These are phyloP conservation scores for Ommatoiulus sabulosus DNA, from an alignment of 2,888 invertebrate genomes.

Conservation along the genomic window DNA sequence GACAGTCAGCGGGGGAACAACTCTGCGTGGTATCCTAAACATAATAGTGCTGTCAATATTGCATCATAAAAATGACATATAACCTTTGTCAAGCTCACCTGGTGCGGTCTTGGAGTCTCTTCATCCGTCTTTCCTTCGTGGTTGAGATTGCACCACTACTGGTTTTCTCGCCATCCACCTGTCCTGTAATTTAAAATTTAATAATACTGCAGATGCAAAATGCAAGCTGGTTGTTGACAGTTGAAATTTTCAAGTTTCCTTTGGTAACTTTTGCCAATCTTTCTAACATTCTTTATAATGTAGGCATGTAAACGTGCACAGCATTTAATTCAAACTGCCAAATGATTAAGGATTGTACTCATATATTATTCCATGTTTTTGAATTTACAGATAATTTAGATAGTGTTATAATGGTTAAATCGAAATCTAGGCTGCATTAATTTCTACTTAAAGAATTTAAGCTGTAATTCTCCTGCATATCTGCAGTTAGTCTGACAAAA, in stretches of 20 bases:
- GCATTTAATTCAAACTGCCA: too few relatives aligned
- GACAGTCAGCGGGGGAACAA: background rate
- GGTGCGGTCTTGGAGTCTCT: constrained; percentile 39
- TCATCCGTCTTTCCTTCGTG: constrained; percentile 45
- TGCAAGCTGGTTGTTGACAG: too few relatives aligned
- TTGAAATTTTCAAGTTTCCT: too few relatives aligned
- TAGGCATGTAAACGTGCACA: too few relatives aligned
- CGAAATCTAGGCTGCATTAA: too few relatives aligned
- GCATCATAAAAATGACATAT: background rate
- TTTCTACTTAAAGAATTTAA: too few relatives aligned
- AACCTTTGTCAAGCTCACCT: background rate
- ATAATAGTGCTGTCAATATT: background rate
- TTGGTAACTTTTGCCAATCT: too few relatives aligned
- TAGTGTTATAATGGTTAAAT: too few relatives aligned
- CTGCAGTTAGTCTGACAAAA: background rate
- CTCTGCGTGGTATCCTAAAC: constrained; percentile 24
- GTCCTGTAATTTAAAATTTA: background rate
- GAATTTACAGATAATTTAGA: too few relatives aligned
- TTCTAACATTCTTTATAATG: too few relatives aligned
- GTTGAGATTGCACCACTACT: constrained; percentile 44
- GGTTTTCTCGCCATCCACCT: background rate
- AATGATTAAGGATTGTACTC: too few relatives aligned
- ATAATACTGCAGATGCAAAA: background rate
- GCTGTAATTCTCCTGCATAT: background rate
- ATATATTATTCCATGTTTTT: too few relatives aligned